These are phyloP conservation scores for Benitochromis conjunctus DNA, from an alignment of 2,113 vertebrate species.

Conservation along the genomic window DNA sequence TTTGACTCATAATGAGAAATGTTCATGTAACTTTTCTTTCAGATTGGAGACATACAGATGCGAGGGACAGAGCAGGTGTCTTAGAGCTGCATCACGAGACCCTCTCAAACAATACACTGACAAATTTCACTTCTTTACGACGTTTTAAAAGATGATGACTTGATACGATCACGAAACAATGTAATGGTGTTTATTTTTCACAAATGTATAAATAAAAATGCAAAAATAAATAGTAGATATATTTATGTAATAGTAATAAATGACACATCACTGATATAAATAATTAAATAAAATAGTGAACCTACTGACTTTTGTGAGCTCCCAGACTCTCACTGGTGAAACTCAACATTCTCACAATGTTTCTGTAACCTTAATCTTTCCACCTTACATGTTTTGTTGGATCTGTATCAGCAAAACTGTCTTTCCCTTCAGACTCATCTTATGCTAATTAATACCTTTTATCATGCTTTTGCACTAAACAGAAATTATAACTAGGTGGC, in stretches of 20 bases:
- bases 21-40: slow-evolving; percentile 6
- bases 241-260: not conserved
- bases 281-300: not conserved
- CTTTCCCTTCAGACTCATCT: no score
- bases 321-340: no score
- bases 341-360: no score
- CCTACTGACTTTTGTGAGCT: not conserved
- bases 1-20: not conserved
- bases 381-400: no score
- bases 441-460: no score
- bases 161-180: not conserved
- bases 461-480: no score
- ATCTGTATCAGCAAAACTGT: no score
- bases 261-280: not conserved
- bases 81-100: not conserved
- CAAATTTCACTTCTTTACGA: not conserved
- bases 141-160: not conserved
- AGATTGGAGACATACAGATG: slow-evolving; percentile 88
- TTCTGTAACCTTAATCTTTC: no score
- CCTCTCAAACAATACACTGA: not conserved
- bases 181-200: not conserved
- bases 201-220: not conserved
- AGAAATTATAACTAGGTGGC: no score
- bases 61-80: slow-evolving; percentile 76
- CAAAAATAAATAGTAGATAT: not conserved